Base-by-base conservation (phyloP, 1,140 invertebrate genomes). In the Eubasilissa regina region DNA sequence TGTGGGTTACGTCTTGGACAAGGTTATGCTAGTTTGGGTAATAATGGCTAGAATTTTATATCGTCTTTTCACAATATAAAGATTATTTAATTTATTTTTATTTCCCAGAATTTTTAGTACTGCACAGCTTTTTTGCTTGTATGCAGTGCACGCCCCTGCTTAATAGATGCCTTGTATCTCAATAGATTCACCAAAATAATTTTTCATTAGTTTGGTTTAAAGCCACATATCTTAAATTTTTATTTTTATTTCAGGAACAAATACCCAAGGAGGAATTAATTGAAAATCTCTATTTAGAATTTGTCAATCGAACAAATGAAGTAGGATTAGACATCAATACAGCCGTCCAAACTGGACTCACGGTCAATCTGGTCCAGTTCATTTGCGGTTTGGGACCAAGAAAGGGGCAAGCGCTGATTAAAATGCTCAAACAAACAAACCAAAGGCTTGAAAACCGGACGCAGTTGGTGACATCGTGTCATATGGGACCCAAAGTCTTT, bases 291-390 rank as follows among this genome's bases (percentile, higher is more conserved):
- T 94, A 97, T 80, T 85, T 97, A 17, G 97, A 99, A 89, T 99
- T 99, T 87, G 96, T 99, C 0, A 95, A 95, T 84, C 91, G 97
- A 72, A 96, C 97, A 0, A 99, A 99, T 87, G 97, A 99, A 90
- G 97, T 99, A 8, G 99, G 99, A n/a, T 97, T 99, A 0, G 98
- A 99, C 86, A 93, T 99, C 6, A 99, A 99, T 86, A 90, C 95
- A 84, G 95, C 96, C 13, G 94, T 99, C 0, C 92, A 96, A 74
- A 95, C 97, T 73, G 92, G 95, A 0, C 95, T 99, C 81, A 96
- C 96, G 1, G 91, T 94, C 0, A 95, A 97, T 85, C 86, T 99
- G n/a, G 90, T 99, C 6, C 99, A 99, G 89, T 99, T 99, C 87
- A 94, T 99, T 3, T 99, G 97, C 87, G 99, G 99, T 51, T 88